Conservation (phyloP, 2,888 invertebrate species). For the Argyresthia albistria region DNA sequence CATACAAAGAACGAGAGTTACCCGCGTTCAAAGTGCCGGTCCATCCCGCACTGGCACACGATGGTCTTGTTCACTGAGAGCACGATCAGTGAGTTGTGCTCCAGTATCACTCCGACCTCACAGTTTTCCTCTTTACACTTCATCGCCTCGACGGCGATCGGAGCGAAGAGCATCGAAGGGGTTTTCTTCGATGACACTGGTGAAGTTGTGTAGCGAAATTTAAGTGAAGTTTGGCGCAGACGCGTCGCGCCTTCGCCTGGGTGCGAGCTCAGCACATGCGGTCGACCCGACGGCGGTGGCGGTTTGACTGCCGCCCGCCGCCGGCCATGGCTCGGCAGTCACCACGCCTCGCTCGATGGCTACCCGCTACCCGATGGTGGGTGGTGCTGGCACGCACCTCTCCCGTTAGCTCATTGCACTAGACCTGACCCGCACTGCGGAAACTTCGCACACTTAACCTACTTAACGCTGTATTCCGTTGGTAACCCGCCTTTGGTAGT, state of each 20-base stretch:
- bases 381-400: conserved; percentile 52
- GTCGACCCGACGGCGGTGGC: conserved; percentile 50
- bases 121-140: conserved; percentile 73
- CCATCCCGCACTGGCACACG: conserved; percentile 66
- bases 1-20: conserved; percentile 41
- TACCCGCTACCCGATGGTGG: conserved; percentile 31
- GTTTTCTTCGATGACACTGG: background rate
- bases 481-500: too few species aligned
- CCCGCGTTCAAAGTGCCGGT: conserved; percentile 68
- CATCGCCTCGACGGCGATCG: conserved; percentile 69
- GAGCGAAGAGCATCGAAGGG: conserved; percentile 65
- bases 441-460: conserved; percentile 8
- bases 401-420: conserved; percentile 69
- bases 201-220: conserved; percentile 31
- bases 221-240: conserved; percentile 29
- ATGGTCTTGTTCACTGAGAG: conserved; percentile 67
- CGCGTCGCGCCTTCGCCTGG: conserved; percentile 13
- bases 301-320: conserved; percentile 57
- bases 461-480: too few species aligned
- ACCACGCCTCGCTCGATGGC: conserved; percentile 48
- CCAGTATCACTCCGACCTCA: conserved; percentile 68
- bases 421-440: conserved; percentile 55
- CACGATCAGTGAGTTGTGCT: conserved; percentile 66
- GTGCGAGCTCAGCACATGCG: conserved; percentile 23
- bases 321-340: conserved; percentile 37